phyloP scores from a whole-genome alignment of 2,888 invertebrate genomes.

The Melieria omissa region DNA sequence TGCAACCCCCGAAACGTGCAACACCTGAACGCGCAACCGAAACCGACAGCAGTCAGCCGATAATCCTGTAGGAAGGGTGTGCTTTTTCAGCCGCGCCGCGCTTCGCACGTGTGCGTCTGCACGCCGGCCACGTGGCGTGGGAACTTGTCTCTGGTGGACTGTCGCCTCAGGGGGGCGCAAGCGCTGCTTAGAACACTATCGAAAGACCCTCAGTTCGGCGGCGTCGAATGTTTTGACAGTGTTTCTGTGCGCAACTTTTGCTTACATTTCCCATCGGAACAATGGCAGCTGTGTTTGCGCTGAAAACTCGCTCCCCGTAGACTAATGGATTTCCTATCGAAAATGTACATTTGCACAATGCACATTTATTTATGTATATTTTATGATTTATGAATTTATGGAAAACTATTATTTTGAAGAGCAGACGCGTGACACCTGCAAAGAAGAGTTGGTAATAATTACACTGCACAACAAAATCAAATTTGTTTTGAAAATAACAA shows the following conservation, averaged over 20 bases:
- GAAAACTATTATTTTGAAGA: too few relatives aligned
- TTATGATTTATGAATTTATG: too few relatives aligned
- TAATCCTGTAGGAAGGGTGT: not conserved
- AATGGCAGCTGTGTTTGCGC: slow-evolving; percentile 30
- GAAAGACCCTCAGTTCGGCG: not conserved
- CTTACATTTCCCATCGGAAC: slow-evolving; percentile 30
- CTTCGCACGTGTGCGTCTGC: slow-evolving; percentile 5
- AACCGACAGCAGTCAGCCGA: not conserved
- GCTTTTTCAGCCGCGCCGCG: slow-evolving; percentile 10
- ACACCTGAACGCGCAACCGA: not conserved
- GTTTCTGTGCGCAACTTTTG: slow-evolving; percentile 10
- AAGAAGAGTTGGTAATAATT: too few relatives aligned
- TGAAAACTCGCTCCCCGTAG: not conserved
- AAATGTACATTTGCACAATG: too few relatives aligned
- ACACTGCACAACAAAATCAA: too few relatives aligned
- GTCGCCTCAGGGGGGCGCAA: not conserved
- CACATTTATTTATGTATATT: too few relatives aligned
- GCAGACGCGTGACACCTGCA: too few relatives aligned
- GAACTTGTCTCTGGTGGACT: slow-evolving; percentile 7
- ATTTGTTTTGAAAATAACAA: too few relatives aligned
- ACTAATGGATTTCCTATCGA: too few relatives aligned
- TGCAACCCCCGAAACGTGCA: slow-evolving; percentile 9
- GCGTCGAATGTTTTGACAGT: slow-evolving; percentile 15
- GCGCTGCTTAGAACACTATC: slow-evolving; percentile 8
- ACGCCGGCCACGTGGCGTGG: slow-evolving; percentile 30